Evolutionary conservation across 2,797 vertebrate genomes (phyloP).

Genomic region (Danio albolineatus): DNA sequence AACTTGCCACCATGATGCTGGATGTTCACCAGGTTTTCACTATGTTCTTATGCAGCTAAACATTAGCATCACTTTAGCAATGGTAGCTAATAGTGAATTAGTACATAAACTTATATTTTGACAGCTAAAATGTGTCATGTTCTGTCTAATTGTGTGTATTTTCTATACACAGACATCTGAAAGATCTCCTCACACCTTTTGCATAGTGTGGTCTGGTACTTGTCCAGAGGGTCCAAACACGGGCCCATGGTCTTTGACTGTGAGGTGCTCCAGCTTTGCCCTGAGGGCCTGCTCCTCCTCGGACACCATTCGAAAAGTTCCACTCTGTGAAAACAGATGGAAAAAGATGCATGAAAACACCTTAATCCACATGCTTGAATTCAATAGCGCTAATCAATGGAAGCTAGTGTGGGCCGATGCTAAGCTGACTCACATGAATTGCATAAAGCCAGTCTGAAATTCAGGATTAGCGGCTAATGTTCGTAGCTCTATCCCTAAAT

Average conservation of each 20-base stretch:
- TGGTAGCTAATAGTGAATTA: not conserved
- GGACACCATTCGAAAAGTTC: slow-evolving; percentile 92
- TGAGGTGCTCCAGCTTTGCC: slow-evolving; percentile 90
- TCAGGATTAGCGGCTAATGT: slow-evolving; percentile 66
- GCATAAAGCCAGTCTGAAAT: slow-evolving; percentile 68
- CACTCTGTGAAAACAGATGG: slow-evolving; percentile 77
- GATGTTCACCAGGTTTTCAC: not conserved
- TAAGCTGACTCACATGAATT: slow-evolving; percentile 78
- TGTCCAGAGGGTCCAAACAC: slow-evolving; percentile 86
- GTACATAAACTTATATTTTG: not conserved
- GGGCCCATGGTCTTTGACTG: slow-evolving; percentile 92
- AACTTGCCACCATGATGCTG: not conserved
- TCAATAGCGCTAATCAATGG: slow-evolving; percentile 68
- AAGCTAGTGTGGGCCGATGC: slow-evolving; percentile 66
- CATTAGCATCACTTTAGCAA: not conserved
- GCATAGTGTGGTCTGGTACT: slow-evolving; percentile 89
- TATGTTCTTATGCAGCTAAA: not conserved
- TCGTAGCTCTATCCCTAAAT: slow-evolving; percentile 43
- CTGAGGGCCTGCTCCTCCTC: slow-evolving; percentile 96
- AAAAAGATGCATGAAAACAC: slow-evolving; percentile 30
- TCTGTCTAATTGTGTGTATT: not conserved
- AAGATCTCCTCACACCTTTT: slow-evolving; percentile 84
- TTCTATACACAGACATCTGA: not conserved
- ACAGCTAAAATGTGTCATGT: not conserved
- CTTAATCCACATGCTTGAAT: slow-evolving; percentile 59